Percentiles rank a stretch among this genome's conserved stretches.
Evolutionary conservation across 2,113 vertebrate genomes (phyloP).

Genomic region (Odocoileus hemionus): DNA sequence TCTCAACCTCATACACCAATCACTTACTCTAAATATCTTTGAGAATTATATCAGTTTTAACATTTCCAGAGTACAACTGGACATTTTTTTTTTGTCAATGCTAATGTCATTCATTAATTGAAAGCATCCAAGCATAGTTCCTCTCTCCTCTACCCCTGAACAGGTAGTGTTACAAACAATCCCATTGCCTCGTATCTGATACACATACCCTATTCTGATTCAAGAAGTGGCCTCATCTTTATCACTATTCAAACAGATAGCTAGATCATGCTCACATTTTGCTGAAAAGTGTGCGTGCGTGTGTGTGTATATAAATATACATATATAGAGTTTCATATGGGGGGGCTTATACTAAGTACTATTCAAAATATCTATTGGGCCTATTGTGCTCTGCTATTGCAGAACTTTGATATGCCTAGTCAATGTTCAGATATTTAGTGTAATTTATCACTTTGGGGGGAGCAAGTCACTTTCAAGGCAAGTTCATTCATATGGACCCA

Average conservation of each 20-base stretch:
- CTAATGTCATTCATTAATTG: conserved; percentile 18
- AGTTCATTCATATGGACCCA: not conserved
- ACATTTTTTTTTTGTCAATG: conserved; percentile 25
- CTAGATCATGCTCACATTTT: not conserved
- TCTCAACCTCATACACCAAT: conserved; percentile 40
- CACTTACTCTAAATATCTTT: conserved; percentile 49
- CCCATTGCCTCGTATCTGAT: not conserved
- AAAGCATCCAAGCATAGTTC: not conserved
- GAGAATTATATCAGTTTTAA: conserved; percentile 34
- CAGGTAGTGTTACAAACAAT: not conserved
- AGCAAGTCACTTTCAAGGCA: not conserved
- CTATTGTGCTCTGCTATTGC: not conserved
- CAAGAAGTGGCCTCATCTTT: not conserved
- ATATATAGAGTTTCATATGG: not conserved
- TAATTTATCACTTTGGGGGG: not conserved
- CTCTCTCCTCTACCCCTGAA: not conserved
- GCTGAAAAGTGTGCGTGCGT: not conserved
- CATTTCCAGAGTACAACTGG: conserved; percentile 33
- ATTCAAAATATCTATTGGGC: not conserved
- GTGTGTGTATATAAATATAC: not conserved
- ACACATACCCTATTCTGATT: not conserved
- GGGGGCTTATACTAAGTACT: not conserved
- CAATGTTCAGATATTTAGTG: not conserved
- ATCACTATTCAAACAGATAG: not conserved
- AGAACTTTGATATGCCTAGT: not conserved